A percentile compares a stretch with the other conserved stretches of the same genome.
Evolutionary conservation across 1,140 invertebrate genomes (phyloP).

Genomic region (Laupala kohalensis): DNA sequence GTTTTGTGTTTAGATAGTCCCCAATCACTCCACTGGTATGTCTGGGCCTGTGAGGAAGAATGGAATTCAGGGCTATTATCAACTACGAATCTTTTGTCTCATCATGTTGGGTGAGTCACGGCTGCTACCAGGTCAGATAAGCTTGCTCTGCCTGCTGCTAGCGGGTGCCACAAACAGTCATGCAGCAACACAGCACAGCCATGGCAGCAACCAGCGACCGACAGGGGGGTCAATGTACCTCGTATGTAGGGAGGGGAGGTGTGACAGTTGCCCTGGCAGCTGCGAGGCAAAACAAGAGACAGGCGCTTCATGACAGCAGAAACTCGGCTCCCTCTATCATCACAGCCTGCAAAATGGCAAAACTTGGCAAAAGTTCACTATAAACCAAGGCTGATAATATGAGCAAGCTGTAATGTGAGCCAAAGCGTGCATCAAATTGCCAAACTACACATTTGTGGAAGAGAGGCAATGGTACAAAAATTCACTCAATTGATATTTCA

Average conservation of each 20-base stretch:
- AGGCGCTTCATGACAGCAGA: slow-evolving; percentile 44
- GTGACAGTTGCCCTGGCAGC: slow-evolving; percentile 54
- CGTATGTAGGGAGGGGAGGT: slow-evolving; percentile 52
- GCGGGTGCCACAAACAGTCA: not conserved
- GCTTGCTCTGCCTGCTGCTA: not conserved
- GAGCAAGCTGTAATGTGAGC: not conserved
- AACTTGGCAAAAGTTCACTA: slow-evolving; percentile 13
- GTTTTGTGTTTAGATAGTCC: too few relatives aligned
- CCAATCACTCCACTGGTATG: too few relatives aligned
- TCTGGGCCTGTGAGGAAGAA: not conserved
- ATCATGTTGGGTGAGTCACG: not conserved
- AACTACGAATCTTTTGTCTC: not conserved
- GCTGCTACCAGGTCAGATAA: not conserved
- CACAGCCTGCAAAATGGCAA: slow-evolving; percentile 14
- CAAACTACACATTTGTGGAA: not conserved
- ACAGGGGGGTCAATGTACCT: slow-evolving; percentile 37
- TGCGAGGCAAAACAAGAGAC: slow-evolving; percentile 49
- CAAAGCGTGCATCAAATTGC: not conserved
- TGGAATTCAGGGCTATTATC: not conserved
- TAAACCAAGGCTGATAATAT: slow-evolving; percentile 1
- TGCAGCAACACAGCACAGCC: not conserved
- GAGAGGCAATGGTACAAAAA: not conserved
- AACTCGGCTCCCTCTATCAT: slow-evolving; percentile 34
- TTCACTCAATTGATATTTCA: not conserved
- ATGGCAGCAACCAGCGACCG: not conserved